phyloP scores from a whole-genome alignment of 1,140 invertebrate species.

The Halotydeus destructor region DNA sequence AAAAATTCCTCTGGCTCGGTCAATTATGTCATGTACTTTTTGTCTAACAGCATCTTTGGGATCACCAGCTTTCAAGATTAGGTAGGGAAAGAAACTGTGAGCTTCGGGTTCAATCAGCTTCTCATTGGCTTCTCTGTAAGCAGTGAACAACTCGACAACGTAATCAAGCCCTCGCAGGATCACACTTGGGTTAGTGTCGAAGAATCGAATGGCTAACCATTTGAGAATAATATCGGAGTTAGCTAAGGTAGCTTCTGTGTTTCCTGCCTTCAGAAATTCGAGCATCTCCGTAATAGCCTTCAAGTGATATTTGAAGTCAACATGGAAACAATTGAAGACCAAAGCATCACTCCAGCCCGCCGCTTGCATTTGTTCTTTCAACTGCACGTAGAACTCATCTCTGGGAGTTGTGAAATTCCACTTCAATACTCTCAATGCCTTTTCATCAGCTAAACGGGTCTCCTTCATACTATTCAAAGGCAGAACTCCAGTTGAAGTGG shows the following conservation, averaged over 20 bases:
- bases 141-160: slow-evolving; percentile 53
- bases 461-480: slow-evolving; percentile 60
- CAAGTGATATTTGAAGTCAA: slow-evolving; percentile 85
- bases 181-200: slow-evolving; percentile 94
- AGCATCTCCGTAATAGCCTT: slow-evolving; percentile 78
- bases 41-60: slow-evolving; percentile 81
- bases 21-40: slow-evolving; percentile 62
- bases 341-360: slow-evolving; percentile 66
- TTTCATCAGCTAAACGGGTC: slow-evolving; percentile 73
- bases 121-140: slow-evolving; percentile 55
- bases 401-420: slow-evolving; percentile 89
- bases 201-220: slow-evolving; percentile 87
- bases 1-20: slow-evolving; percentile 62
- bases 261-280: slow-evolving; percentile 38
- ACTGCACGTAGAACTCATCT: slow-evolving; percentile 74
- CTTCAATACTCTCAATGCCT: slow-evolving; percentile 66
- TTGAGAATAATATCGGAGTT: slow-evolving; percentile 89
- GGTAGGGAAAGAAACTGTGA: slow-evolving; percentile 77
- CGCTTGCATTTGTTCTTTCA: slow-evolving; percentile 71
- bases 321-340: slow-evolving; percentile 75
- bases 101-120: slow-evolving; percentile 73
- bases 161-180: slow-evolving; percentile 84
- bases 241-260: slow-evolving; percentile 51
- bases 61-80: slow-evolving; percentile 80
- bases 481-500: not conserved